Base-by-base conservation (phyloP, 2,888 invertebrate genomes). In the Venusia cambrica region DNA sequence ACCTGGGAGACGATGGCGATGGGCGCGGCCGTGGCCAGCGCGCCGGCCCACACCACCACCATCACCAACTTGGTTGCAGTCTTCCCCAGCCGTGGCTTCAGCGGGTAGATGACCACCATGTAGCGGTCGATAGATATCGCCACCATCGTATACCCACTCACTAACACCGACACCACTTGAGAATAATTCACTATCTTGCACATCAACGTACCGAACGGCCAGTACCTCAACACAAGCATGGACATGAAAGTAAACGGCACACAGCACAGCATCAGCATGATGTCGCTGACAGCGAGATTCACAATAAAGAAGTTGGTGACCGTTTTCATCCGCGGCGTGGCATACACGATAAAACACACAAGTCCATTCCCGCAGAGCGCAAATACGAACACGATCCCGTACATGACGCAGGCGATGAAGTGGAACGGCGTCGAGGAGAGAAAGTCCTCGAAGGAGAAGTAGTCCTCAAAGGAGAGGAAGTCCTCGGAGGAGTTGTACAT, bases 301-400 rank as follows among this genome's bases (percentile, higher is more conserved):
- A 94, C 93, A 62, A 97, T 95, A 73, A 97, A 97, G 74, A 91
- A 95, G 74, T 97, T 97, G 19, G 97, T 97, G 2, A 97, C 96
- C 0, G 96, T 97, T 57, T 94, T 90, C 96, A 97, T 97, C 17
- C 94, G 89, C 0, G 94, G 93, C 5, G 93, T 93, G 2, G 92
- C 91, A 48, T 93, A 88, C 0, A 97, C 96, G 10, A 97, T 94
- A 71, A 94, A 96, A 71, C 96, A 96, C 9, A 97, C 96, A 25
- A 93, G 88, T 28, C 92, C 92, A 62, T 94, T 94, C 6, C 94
- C 95, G 3, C 92, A 56, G 5, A 94, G 72, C 0, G 94, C 92
- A 21, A 92, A 84, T 5, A 93, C 67, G 57, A 94, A 93, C 38
- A 95, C 91, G 15, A 89, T 81, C 40, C 89, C 89, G 76, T 95